Evolutionary conservation across 2,797 vertebrate genomes (phyloP).

Genomic region (Cynodonichthys magdalenae): DNA sequence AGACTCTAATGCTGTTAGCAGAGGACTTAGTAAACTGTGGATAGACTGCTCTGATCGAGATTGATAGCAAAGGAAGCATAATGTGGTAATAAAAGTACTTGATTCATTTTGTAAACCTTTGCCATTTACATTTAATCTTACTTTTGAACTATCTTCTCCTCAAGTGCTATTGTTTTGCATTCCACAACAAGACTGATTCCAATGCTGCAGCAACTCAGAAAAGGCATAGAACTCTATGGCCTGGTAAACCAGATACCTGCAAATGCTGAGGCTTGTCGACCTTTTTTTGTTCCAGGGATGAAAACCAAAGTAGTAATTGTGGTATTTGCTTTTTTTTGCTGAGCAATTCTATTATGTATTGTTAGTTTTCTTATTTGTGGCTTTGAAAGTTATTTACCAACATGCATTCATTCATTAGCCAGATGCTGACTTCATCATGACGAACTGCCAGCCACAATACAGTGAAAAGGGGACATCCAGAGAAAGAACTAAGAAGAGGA

Average conservation of each 20-base stretch:
- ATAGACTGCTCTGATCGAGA: not conserved
- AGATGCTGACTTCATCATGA: slow-evolving; percentile 12
- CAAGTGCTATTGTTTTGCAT: not conserved
- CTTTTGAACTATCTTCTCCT: not conserved
- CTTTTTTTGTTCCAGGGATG: slow-evolving; percentile 1
- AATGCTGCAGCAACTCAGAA: slow-evolving; percentile 4
- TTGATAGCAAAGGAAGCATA: not conserved
- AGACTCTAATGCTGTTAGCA: not conserved
- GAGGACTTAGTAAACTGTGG: slow-evolving; percentile 2
- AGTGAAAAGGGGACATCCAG: slow-evolving; percentile 17
- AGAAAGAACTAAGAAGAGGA: not conserved
- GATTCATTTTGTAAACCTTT: not conserved
- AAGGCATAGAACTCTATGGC: not conserved
- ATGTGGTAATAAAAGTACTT: not conserved
- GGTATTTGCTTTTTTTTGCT: not conserved
- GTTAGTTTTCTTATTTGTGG: not conserved
- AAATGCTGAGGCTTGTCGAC: not conserved
- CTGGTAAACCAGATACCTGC: not conserved
- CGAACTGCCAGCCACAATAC: slow-evolving; percentile 5
- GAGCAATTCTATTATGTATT: not conserved
- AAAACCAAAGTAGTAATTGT: not conserved
- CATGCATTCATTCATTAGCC: not conserved
- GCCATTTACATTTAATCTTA: not conserved
- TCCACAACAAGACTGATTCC: slow-evolving; percentile 9
- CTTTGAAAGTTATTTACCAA: not conserved